Conservation (phyloP, 2,888 invertebrate species). For the Aquatica leii region DNA sequence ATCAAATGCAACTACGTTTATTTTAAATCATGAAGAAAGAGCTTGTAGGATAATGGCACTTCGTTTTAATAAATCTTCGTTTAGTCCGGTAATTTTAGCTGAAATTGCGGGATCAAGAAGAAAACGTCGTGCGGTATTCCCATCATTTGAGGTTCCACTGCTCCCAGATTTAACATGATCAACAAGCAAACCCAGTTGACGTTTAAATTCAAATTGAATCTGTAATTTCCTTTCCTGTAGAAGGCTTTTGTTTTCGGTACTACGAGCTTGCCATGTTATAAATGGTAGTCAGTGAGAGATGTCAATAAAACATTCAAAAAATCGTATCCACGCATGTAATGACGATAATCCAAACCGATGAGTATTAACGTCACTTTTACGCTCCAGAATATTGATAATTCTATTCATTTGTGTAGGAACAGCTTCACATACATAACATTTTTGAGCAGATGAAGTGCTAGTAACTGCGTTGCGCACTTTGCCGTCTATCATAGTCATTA, state of each 20-base stretch:
- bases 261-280: too few species aligned
- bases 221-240: not conserved
- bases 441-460: not conserved
- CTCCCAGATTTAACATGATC: too few species aligned
- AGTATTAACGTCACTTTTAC: not conserved
- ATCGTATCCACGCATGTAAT: conserved; percentile 24
- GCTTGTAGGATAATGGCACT: not conserved
- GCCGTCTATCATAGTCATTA: conserved; percentile 14
- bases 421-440: conserved; percentile 6
- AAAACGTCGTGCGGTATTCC: conserved; percentile 10
- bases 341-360: conserved; percentile 18
- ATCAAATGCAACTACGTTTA: not conserved
- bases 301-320: conserved; percentile 25
- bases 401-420: conserved; percentile 17
- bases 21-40: not conserved
- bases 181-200: not conserved
- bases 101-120: not conserved
- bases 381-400: conserved; percentile 8
- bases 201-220: not conserved
- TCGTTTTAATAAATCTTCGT: too few species aligned
- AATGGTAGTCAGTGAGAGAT: conserved; percentile 5
- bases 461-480: conserved; percentile 14
- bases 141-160: conserved; percentile 1
- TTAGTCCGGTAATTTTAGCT: not conserved
- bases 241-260: not conserved